Evolutionary conservation across 2,888 invertebrate species (phyloP).

Genomic region (Dasysyrphus albostriatus): DNA sequence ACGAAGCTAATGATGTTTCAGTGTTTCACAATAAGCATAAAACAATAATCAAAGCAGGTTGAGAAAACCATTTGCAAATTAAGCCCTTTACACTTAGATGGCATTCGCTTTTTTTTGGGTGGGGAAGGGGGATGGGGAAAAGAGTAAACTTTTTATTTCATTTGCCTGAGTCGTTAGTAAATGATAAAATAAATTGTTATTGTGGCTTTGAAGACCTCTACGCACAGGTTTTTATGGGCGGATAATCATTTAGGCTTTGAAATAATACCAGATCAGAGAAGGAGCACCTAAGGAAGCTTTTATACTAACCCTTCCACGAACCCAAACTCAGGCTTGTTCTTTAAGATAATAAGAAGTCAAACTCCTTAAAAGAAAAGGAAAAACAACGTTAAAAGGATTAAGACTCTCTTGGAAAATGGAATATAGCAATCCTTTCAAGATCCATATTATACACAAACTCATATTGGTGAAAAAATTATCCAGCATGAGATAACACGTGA

Average conservation of each 20-base stretch:
- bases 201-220: not conserved
- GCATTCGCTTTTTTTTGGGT: not conserved
- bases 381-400: too few relatives aligned
- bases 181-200: not conserved
- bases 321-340: too few relatives aligned
- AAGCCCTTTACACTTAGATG: not conserved
- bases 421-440: too few relatives aligned
- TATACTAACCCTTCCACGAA: too few relatives aligned
- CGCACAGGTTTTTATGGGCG: not conserved
- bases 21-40: not conserved
- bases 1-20: not conserved
- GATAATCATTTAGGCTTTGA: not conserved
- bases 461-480: too few relatives aligned
- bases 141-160: not conserved
- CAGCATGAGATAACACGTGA: too few relatives aligned
- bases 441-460: too few relatives aligned
- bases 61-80: not conserved
- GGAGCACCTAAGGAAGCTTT: not conserved
- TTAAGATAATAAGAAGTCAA: too few relatives aligned
- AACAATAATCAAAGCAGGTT: not conserved
- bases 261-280: not conserved
- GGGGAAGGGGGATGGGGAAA: too few relatives aligned
- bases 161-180: not conserved
- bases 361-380: too few relatives aligned
- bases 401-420: too few relatives aligned